Evolutionary conservation across 2,113 vertebrate species (phyloP), one percentile per base, ranked within the genome.

Genomic region (Rhinichthys klamathensis): DNA sequence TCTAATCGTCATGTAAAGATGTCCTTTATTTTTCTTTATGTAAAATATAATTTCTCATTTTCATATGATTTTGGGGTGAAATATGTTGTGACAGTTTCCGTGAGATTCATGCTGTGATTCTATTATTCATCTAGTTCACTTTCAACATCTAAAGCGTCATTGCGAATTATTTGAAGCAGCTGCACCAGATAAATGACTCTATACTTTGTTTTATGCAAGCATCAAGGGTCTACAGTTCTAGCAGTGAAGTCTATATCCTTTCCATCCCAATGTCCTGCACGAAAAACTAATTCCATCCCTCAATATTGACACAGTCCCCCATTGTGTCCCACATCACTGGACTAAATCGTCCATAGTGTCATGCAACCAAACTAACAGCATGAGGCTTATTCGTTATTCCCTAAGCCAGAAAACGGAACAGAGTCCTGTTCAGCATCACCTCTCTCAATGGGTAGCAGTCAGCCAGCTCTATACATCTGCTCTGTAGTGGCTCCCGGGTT

Each of bases 321-420:
- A 86, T 75, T 80, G 86, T 74, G 54, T 74, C 60, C 11, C 32
- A 63, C 13, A 67, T 41, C 70, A 56, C 12, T 70, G 15, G 18
- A 61, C 44, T 38, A 80, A 78, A 84, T 81, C 44, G 7, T 84
- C 67, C 61, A 11, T 84, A 30, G 67, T 72, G 44, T 74, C 74
- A 76, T 76, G 69, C 46, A 25, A 41, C 51, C 70, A 69, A 83
- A 51, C 23, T 54, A 85, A 88, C 84, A 88, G 74, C 73, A 76
- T 6, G 56, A 56, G 83, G 72, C 65, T 85, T 88, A 80, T 79
- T 80, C 51, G 56, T 85, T 88, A 80, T 79, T 80, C 51, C 75
- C 61, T 18, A 25, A 60, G 44, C 60, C 79, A 80, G 35, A 61
- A 58, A 46, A 25, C 32, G 74, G 72, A 86, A 82, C 78, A 82